Conservation (phyloP, 2,888 invertebrate species). For the Cheilosia pagana region DNA sequence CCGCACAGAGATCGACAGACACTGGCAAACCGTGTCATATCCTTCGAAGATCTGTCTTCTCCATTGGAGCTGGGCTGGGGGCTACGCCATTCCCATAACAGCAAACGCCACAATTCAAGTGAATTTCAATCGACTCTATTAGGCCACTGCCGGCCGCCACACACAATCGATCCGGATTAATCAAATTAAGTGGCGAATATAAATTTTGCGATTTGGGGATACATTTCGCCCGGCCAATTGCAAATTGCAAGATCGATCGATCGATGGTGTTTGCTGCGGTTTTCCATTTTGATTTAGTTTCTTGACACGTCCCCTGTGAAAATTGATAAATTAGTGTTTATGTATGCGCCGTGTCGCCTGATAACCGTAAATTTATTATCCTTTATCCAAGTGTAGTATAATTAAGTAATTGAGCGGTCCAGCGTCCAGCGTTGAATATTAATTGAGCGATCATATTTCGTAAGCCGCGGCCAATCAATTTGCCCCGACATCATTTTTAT, state of each 20-base stretch:
- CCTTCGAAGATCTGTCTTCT: conserved; percentile 43
- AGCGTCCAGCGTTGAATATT: conserved; percentile 27
- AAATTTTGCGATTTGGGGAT: conserved; percentile 58
- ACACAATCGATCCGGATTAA: conserved; percentile 59
- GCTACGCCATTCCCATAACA: conserved; percentile 2
- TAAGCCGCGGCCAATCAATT: conserved; percentile 65
- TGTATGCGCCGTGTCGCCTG: conserved; percentile 63
- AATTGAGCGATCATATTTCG: conserved; percentile 74
- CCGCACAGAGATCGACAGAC: conserved; percentile 43
- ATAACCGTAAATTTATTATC: conserved; percentile 72
- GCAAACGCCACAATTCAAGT: conserved; percentile 43
- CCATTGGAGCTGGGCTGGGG: not conserved
- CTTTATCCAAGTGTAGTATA: conserved; percentile 56
- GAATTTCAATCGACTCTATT: conserved; percentile 43
- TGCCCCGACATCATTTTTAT: conserved; percentile 64
- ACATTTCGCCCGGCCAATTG: conserved; percentile 44
- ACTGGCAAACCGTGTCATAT: conserved; percentile 44
- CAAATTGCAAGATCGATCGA: conserved; percentile 69
- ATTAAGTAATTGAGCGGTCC: conserved; percentile 69
- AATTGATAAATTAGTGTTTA: conserved; percentile 74
- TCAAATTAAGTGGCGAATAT: conserved; percentile 66
- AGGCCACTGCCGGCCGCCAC: conserved; percentile 7
- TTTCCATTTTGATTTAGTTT: conserved; percentile 41
- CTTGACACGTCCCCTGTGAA: conserved; percentile 60
- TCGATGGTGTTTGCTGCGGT: conserved; percentile 28